Conservation (phyloP, 2,797 vertebrate genomes). For the Poecilia picta region DNA sequence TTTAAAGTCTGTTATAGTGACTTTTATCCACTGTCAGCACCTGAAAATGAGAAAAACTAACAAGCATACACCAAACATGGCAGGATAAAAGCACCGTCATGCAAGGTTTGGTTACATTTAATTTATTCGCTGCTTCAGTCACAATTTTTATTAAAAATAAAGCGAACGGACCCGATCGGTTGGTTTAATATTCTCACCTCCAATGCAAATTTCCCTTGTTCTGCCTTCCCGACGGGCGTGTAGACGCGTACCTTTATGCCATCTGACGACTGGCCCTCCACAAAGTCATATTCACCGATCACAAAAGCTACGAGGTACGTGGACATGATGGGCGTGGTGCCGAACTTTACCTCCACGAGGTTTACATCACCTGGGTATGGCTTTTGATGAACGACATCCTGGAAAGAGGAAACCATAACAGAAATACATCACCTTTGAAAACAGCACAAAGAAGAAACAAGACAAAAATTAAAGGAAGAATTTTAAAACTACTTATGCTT, state of each 20-base stretch:
- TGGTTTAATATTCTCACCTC: constrained; percentile 83
- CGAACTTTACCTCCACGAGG: constrained; percentile 95
- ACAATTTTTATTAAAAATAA: background rate
- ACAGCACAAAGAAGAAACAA: no score
- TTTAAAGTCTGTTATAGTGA: background rate
- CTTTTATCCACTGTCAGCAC: background rate
- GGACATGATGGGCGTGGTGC: constrained; percentile 94
- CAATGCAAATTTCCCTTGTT: constrained; percentile 97
- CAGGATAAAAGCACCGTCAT: background rate
- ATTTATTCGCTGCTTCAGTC: background rate
- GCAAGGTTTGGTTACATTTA: background rate
- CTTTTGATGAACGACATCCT: constrained; percentile 94
- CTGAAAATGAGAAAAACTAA: background rate
- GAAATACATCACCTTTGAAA: background rate
- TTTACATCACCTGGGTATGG: constrained; percentile 93
- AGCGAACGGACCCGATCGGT: background rate
- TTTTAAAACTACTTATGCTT: no score
- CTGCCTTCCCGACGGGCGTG: constrained; percentile 94
- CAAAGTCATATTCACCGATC: constrained; percentile 97
- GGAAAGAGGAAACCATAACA: constrained; percentile 15
- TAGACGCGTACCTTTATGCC: constrained; percentile 94
- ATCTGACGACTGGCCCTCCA: constrained; percentile 93
- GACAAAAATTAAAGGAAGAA: no score
- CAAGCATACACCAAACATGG: background rate
- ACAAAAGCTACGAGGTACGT: constrained; percentile 98